These are phyloP conservation scores for Adelges cooleyi DNA, from an alignment of 1,140 invertebrate species.

Conservation along the genomic window DNA sequence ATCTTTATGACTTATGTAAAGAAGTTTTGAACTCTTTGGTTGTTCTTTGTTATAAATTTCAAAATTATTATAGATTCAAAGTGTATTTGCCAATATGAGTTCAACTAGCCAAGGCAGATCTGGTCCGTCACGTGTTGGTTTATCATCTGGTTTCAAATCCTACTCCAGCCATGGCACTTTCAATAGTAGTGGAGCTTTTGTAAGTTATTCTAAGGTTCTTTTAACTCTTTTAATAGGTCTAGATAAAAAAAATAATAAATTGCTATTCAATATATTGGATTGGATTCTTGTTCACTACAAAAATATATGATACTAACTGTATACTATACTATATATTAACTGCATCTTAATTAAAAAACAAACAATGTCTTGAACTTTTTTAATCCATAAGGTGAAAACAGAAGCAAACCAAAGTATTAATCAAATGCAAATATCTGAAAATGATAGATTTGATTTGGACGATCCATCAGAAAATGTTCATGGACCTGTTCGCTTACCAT, in stretches of 20 bases:
- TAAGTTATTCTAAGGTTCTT: too few species aligned
- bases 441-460: constrained; percentile 10
- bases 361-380: too few species aligned
- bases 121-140: neutral
- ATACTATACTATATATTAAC: too few species aligned
- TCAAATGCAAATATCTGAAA: constrained; percentile 5
- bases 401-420: constrained; percentile 8
- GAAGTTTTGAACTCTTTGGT: too few species aligned
- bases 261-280: too few species aligned
- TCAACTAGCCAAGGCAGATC: neutral
- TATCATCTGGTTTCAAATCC: constrained; percentile 13
- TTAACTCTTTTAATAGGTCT: too few species aligned
- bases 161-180: constrained; percentile 14
- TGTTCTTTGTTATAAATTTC: too few species aligned
- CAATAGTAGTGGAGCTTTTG: constrained; percentile 7
- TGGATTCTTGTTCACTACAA: too few species aligned
- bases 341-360: too few species aligned
- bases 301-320: too few species aligned
- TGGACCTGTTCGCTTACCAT: constrained; percentile 8
- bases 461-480: neutral
- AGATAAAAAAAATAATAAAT: too few species aligned
- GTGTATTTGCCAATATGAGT: constrained; percentile 20
- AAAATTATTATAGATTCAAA: neutral
- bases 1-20: too few species aligned
- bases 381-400: neutral